Percentiles rank a stretch among this genome's conserved stretches.
Evolutionary conservation across 2,888 invertebrate genomes (phyloP).

Genomic region (Agrotis exclamationis): DNA sequence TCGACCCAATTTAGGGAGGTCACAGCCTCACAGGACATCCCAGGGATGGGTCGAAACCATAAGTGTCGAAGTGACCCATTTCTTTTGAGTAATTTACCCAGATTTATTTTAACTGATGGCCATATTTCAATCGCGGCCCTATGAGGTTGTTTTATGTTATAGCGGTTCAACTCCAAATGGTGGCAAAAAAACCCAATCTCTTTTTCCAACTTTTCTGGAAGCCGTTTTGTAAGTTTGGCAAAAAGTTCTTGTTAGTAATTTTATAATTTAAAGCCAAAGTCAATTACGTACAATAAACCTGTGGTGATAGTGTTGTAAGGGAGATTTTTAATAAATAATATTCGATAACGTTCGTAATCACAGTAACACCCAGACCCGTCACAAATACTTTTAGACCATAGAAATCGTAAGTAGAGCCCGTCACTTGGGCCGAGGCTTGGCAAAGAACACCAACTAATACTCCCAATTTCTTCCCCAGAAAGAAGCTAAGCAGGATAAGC

Average conservation of each 20-base stretch:
- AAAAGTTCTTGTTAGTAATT: no score
- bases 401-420: no score
- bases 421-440: no score
- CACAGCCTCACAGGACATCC: slow-evolving; percentile 15
- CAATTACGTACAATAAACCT: no score
- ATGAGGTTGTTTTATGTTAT: slow-evolving; percentile 27
- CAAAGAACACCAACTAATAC: not conserved
- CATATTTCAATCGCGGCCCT: slow-evolving; percentile 28
- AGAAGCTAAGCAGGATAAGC: slow-evolving; percentile 85
- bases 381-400: no score
- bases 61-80: slow-evolving; percentile 50
- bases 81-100: slow-evolving; percentile 43
- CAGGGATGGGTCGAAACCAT: slow-evolving; percentile 22
- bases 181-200: not conserved
- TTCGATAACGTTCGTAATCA: no score
- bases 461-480: slow-evolving; percentile 70
- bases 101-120: slow-evolving; percentile 37
- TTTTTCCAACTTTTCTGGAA: no score
- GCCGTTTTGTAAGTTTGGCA: no score
- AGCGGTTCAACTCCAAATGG: not conserved
- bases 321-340: no score
- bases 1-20: slow-evolving; percentile 36
- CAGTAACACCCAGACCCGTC: no score
- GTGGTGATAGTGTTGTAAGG: no score
- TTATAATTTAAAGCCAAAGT: no score